Evolutionary conservation across 2,797 vertebrate species (phyloP).

Genomic region (Phoeniculus purpureus): DNA sequence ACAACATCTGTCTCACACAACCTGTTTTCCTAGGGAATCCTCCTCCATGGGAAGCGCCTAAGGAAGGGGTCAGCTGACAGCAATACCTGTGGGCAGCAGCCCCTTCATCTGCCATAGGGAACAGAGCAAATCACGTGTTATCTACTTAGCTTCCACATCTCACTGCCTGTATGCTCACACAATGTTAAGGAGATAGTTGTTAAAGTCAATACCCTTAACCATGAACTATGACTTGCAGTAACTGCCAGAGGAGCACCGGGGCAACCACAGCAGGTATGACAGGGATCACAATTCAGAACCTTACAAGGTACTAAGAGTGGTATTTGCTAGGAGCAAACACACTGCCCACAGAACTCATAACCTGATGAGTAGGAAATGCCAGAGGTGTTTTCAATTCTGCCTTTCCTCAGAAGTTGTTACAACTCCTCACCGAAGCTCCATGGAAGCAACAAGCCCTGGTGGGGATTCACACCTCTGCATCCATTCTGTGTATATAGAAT

Average conservation of each 20-base stretch:
- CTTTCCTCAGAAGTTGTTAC: background rate
- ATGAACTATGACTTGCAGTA: background rate
- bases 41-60: background rate
- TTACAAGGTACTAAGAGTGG: background rate
- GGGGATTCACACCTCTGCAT: background rate
- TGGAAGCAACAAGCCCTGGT: background rate
- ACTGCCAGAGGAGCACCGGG: background rate
- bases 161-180: fast-evolving
- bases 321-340: background rate
- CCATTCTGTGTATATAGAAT: fast-evolving
- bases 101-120: background rate
- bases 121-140: background rate
- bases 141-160: background rate
- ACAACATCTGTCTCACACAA: background rate
- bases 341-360: background rate
- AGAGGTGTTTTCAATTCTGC: background rate
- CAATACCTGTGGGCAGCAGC: background rate
- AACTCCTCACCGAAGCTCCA: background rate
- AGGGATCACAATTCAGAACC: background rate
- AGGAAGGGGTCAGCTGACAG: background rate
- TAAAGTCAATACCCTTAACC: background rate
- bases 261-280: background rate
- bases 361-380: background rate
- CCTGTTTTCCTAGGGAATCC: background rate
- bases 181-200: background rate